These are phyloP conservation scores for Maniola jurtina DNA, from an alignment of 1,140 invertebrate species.

Conservation along the genomic window DNA sequence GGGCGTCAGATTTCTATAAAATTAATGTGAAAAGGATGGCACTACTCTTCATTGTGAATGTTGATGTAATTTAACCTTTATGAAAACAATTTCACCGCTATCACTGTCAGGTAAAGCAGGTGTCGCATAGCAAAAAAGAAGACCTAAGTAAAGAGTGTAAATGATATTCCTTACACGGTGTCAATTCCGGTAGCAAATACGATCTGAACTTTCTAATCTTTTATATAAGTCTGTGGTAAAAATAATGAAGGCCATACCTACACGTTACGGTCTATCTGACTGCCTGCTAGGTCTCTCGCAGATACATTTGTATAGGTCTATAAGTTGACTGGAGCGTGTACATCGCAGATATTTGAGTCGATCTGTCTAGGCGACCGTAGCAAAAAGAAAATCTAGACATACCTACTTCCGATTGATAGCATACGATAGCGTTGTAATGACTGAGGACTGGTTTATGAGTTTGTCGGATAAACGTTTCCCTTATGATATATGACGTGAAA, in stretches of 20 bases:
- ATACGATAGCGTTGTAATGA: too few relatives aligned
- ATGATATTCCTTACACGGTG: conserved; percentile 3
- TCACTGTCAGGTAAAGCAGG: background rate
- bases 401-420: too few relatives aligned
- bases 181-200: background rate
- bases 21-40: too few relatives aligned
- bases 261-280: too few relatives aligned
- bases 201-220: conserved; percentile 10
- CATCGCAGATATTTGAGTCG: background rate
- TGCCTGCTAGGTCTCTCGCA: background rate
- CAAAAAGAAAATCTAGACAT: background rate
- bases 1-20: too few relatives aligned
- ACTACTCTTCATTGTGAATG: too few relatives aligned
- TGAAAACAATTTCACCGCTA: background rate
- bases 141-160: conserved; percentile 9
- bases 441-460: too few relatives aligned
- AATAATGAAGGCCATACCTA: background rate
- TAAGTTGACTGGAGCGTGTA: background rate
- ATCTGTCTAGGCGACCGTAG: background rate
- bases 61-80: background rate
- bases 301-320: too few relatives aligned
- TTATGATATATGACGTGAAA: too few relatives aligned
- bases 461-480: too few relatives aligned
- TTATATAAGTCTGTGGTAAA: background rate
- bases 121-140: conserved; percentile 1